These are phyloP conservation scores for Ypsolopha scabrella DNA, from an alignment of 2,888 invertebrate genomes.

Conservation along the genomic window DNA sequence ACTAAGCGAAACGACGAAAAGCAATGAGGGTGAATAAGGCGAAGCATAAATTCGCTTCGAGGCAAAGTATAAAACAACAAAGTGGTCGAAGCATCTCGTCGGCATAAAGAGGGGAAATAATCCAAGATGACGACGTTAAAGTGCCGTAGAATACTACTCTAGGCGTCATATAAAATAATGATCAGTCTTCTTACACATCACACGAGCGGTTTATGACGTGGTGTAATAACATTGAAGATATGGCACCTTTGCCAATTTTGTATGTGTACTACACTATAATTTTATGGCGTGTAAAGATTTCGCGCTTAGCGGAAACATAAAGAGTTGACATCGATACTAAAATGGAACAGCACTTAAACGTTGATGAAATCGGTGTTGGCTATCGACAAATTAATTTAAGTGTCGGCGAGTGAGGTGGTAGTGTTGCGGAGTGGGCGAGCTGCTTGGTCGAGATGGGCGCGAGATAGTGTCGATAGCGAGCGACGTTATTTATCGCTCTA, in stretches of 20 bases:
- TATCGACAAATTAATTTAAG: slow-evolving; percentile 44
- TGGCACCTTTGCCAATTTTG: neutral
- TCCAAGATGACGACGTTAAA: slow-evolving; percentile 46
- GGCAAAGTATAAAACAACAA: slow-evolving; percentile 68
- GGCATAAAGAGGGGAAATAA: slow-evolving; percentile 55
- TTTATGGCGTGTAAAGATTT: neutral
- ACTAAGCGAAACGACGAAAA: slow-evolving; percentile 60
- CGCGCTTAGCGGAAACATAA: slow-evolving; percentile 5
- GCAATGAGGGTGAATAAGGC: slow-evolving; percentile 45
- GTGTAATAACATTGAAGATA: slow-evolving; percentile 16
- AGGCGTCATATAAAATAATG: slow-evolving; percentile 54
- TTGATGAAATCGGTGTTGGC: slow-evolving; percentile 29
- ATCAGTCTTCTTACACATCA: slow-evolving; percentile 43
- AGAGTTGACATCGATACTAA: slow-evolving; percentile 23
- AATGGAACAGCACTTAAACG: slow-evolving; percentile 17
- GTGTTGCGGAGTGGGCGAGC: slow-evolving; percentile 3
- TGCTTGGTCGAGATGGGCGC: slow-evolving; percentile 30
- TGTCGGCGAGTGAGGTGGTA: slow-evolving; percentile 18
- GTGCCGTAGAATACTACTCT: slow-evolving; percentile 44
- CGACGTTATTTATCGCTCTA: slow-evolving; percentile 31
- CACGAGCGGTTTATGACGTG: slow-evolving; percentile 25
- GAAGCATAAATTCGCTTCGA: slow-evolving; percentile 58
- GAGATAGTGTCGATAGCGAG: slow-evolving; percentile 40
- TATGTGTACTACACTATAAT: neutral
- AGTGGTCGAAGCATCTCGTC: slow-evolving; percentile 61